Evolutionary conservation across 2,888 invertebrate genomes (phyloP).

Genomic region (Euplagia quadripunctaria): DNA sequence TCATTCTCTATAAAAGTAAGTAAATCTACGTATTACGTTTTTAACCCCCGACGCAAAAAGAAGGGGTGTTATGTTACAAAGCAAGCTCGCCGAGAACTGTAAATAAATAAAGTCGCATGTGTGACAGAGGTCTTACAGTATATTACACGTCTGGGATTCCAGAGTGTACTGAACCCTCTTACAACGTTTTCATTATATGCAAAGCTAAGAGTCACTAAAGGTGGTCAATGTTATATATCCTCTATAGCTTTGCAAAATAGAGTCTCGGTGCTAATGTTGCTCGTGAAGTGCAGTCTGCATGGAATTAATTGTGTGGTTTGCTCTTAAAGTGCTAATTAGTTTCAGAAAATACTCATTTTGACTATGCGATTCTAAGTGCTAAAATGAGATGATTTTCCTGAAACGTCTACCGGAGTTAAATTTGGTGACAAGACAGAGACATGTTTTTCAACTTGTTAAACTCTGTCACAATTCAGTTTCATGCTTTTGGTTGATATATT

Average conservation of each 20-base stretch:
- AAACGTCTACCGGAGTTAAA: neutral
- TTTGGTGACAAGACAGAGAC: neutral
- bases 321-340: conserved; percentile 1
- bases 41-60: too few species aligned
- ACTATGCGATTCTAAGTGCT: neutral
- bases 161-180: conserved; percentile 39
- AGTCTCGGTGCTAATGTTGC: neutral
- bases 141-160: conserved; percentile 23
- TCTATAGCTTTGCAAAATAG: conserved; percentile 14
- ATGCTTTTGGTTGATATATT: neutral
- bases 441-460: neutral
- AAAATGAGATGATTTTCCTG: neutral
- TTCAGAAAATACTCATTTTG: conserved; percentile 1
- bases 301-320: conserved; percentile 1
- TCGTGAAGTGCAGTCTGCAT: neutral
- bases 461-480: neutral
- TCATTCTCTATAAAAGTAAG: too few species aligned
- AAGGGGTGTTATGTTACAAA: too few species aligned
- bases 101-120: neutral
- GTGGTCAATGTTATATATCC: conserved; percentile 5
- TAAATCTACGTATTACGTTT: too few species aligned
- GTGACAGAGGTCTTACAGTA: conserved; percentile 20
- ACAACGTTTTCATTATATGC: conserved; percentile 23
- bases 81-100: neutral
- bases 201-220: conserved; percentile 17